Evolutionary conservation across 2,113 vertebrate species (phyloP).

Genomic region (Engystomops pustulosus): DNA sequence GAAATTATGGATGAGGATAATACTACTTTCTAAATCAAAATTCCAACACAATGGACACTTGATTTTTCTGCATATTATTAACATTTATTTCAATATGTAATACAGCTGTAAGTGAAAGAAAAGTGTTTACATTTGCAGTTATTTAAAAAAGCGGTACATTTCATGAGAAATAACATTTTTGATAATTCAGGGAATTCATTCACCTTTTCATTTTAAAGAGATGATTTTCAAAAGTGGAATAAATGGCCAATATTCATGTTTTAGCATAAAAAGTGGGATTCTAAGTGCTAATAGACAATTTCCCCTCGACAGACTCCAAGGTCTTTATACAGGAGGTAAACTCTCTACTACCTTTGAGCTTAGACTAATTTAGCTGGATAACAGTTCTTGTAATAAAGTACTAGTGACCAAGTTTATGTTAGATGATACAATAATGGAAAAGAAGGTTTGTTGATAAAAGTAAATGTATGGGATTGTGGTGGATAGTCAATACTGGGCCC

Average conservation of each 20-base stretch:
- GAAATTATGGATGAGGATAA: constrained; percentile 38
- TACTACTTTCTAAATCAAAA: constrained; percentile 37
- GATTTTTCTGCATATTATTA: constrained; percentile 48
- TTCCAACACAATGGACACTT: constrained; percentile 45
- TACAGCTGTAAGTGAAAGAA: constrained; percentile 37
- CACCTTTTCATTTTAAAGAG: constrained; percentile 49
- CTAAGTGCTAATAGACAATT: constrained; percentile 27
- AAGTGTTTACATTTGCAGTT: constrained; percentile 46
- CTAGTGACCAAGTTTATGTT: too few species aligned
- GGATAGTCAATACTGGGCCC: too few species aligned
- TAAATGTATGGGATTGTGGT: too few species aligned
- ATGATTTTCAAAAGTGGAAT: constrained; percentile 35
- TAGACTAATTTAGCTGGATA: not conserved
- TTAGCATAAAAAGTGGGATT: not conserved
- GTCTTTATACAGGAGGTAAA: not conserved
- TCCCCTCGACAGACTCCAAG: not conserved
- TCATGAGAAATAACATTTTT: constrained; percentile 39
- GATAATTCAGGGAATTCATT: constrained; percentile 37
- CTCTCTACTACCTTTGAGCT: not conserved
- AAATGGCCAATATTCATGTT: constrained; percentile 17
- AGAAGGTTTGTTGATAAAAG: too few species aligned
- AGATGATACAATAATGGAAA: too few species aligned
- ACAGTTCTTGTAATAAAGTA: too few species aligned
- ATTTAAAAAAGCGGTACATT: constrained; percentile 21
- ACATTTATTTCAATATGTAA: constrained; percentile 48